Percentiles rank a stretch among this genome's conserved stretches.
Conservation (phyloP, 1,140 invertebrate genomes). For the Drosophila sp. region DNA sequence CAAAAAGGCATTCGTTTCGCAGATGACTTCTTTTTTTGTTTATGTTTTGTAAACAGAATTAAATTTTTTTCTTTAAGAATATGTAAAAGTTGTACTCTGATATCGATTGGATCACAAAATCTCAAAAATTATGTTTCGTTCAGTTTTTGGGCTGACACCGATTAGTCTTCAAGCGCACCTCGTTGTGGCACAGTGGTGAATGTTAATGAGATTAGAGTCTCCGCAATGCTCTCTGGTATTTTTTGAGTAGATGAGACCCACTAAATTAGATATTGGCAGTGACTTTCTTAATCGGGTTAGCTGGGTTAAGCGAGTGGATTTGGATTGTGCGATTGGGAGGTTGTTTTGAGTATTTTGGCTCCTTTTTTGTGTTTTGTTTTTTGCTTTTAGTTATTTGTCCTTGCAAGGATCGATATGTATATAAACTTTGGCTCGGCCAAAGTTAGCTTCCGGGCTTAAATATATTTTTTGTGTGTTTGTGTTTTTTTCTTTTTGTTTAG, state of each 20-base stretch:
- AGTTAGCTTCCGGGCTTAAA: not conserved
- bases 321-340: conserved; percentile 33
- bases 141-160: not conserved
- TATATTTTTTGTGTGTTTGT: not conserved
- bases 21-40: not conserved
- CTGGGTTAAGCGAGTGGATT: conserved; percentile 44
- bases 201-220: not conserved
- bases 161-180: not conserved
- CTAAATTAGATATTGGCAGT: conserved; percentile 48
- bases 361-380: not conserved
- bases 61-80: not conserved
- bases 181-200: not conserved
- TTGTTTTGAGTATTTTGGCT: conserved; percentile 60
- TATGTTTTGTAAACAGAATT: not conserved
- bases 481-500: not conserved
- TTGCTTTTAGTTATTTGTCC: conserved; percentile 11
- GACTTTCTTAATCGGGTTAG: conserved; percentile 31
- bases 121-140: not conserved
- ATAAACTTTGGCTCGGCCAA: not conserved
- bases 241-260: not conserved
- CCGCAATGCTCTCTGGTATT: not conserved
- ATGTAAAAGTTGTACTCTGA: not conserved
- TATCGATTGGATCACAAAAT: not conserved
- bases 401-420: not conserved
- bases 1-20: no score